Evolutionary conservation across 2,888 invertebrate genomes (phyloP), one percentile per base, ranked within the genome.

Genomic region (Caenorhabditis wallacei): DNA sequence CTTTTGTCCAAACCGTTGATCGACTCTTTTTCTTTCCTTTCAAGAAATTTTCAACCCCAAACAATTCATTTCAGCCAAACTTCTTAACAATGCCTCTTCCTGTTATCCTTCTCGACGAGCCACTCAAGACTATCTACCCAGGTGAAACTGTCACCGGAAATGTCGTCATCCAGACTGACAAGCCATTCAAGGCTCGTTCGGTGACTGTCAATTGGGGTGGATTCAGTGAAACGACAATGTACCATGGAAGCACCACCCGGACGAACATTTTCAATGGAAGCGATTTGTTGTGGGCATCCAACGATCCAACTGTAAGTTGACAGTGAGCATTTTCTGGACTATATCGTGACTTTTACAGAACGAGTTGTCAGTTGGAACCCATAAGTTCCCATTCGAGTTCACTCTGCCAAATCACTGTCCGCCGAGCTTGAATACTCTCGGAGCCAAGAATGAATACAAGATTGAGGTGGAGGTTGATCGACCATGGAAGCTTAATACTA

Each of bases 111-210:
- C 11, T 40, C 40, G 40, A 40, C 11, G 13, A 40, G 2, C 40
- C 40, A 10, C 7, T 8, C 46, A 48, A 48, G 8, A 2, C 46
- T 18, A 18, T 40, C 37, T 53, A 37, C 37, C 66, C 66, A 7
- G 53, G 66, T 5, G 66, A 66, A 10, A 35, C 30, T 8, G 66
- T 66, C 20, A 37, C 35, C n/a, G 66, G 51, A 16, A 24, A 22
- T 10, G 37, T 66, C 2, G 22, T 20, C 3, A n/a, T 66, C 22
- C 4, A 22, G 1, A 35, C 35, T 16, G 2, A 13, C 10, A 22
- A 35, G 2, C 37, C 53, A 1, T 8, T 51, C 2, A 30, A 53
- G 2, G 66, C 66, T 7, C 35, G 53, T 11, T 51, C 53, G 7
- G 48, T 53, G 30, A 13, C 35, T 20, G 22, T 66, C 22, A n/a